Evolutionary conservation across 2,113 vertebrate species (phyloP).

Genomic region (Seriola rivoliana): DNA sequence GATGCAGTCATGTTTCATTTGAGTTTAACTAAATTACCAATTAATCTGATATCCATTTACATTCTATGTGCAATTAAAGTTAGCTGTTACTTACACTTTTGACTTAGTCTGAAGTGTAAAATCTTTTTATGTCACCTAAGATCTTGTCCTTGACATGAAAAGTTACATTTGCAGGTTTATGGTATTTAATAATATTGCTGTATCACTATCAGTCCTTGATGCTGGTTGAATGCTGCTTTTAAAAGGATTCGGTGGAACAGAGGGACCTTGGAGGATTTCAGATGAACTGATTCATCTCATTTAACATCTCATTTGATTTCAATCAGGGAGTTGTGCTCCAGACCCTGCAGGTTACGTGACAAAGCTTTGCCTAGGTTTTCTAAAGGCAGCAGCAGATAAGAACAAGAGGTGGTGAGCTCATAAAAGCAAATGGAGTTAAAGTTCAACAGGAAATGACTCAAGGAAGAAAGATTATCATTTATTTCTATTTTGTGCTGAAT

Average conservation of each 20-base stretch:
- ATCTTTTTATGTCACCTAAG: neutral
- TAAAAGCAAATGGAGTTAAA: slow-evolving; percentile 30
- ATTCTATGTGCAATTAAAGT: neutral
- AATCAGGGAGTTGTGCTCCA: neutral
- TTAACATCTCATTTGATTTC: neutral
- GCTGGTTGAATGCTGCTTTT: neutral
- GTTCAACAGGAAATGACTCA: slow-evolving; percentile 17
- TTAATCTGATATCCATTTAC: too few species aligned
- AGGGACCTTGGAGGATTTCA: neutral
- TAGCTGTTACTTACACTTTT: neutral
- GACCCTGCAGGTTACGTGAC: slow-evolving; percentile 11
- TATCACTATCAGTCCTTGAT: too few species aligned
- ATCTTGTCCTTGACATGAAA: neutral
- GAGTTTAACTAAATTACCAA: too few species aligned
- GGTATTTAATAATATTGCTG: too few species aligned
- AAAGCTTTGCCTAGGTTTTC: neutral
- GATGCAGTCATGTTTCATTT: too few species aligned
- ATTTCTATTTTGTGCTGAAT: neutral
- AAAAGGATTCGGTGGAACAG: neutral
- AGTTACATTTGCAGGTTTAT: neutral
- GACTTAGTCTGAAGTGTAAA: neutral
- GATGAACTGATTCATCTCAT: neutral
- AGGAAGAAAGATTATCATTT: slow-evolving; percentile 9
- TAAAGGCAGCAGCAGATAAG: slow-evolving; percentile 29
- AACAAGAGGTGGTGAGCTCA: neutral